A percentile compares a stretch with the other conserved stretches of the same genome.
phyloP scores from a whole-genome alignment of 1,140 invertebrate species.

The Bilobella aurantiaca region DNA sequence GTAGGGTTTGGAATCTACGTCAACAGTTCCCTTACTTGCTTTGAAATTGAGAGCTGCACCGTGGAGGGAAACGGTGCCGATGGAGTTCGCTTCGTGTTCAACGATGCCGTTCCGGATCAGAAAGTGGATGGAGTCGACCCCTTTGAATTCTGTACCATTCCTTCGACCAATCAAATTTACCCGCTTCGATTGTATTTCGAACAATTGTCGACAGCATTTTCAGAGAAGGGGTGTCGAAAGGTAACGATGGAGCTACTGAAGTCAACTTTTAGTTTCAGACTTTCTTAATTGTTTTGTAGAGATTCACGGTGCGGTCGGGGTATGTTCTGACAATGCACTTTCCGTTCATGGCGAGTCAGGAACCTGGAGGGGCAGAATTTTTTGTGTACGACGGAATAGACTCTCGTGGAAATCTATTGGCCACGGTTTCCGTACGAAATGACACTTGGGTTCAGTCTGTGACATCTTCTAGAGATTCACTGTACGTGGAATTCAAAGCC shows the following conservation, averaged over 20 bases:
- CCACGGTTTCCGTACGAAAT: constrained; percentile 58
- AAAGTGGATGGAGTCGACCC: constrained; percentile 57
- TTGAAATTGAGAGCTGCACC: constrained; percentile 57
- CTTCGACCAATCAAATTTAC: constrained; percentile 68
- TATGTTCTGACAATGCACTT: constrained; percentile 75
- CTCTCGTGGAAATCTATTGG: constrained; percentile 55
- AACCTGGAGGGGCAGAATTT: constrained; percentile 57
- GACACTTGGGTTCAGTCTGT: constrained; percentile 72
- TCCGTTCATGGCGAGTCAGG: constrained; percentile 59
- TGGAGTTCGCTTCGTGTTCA: constrained; percentile 70
- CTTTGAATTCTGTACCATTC: constrained; percentile 71
- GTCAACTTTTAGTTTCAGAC: not conserved
- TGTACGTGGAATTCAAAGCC: constrained; percentile 63
- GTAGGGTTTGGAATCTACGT: constrained; percentile 76
- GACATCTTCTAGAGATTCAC: constrained; percentile 60
- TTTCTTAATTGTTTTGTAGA: constrained; percentile 37
- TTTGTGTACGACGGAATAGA: constrained; percentile 67
- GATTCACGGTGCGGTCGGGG: constrained; percentile 61
- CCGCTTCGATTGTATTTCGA: constrained; percentile 65
- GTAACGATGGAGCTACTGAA: constrained; percentile 37
- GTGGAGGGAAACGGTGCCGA: constrained; percentile 72
- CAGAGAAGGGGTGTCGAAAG: constrained; percentile 58
- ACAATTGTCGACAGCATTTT: constrained; percentile 57
- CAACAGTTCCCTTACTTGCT: constrained; percentile 70
- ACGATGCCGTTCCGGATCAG: constrained; percentile 53